Base-by-base conservation (phyloP, 1,140 invertebrate species). In the Caenorhabditis inopinata region DNA sequence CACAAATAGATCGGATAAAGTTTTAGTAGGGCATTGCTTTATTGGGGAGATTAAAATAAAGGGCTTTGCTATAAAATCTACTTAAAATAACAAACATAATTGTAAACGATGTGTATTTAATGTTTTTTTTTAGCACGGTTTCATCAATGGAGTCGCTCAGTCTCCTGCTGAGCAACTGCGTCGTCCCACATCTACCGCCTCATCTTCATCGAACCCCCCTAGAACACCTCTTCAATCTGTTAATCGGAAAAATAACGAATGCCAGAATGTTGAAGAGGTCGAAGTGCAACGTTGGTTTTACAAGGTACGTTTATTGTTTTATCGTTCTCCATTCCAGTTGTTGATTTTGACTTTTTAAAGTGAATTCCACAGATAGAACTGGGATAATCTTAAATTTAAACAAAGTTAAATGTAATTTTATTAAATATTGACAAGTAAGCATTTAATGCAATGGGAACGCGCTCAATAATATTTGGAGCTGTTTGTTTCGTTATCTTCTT, bases 211-310 rank as follows among this genome's bases (percentile, higher is more conserved):
- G 6, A 58, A 29, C 23, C 27, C 58, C 12, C 23, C 32, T 21
- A 42, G 32, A 38, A 21, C 32, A 7, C 58, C 58, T 6, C 32
- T 42, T 7, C 58, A 18, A 21, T 32, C 53, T 2, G 14, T 32
- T 2, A 62, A 38, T 42, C 58, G 32, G n/a, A 7, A 7, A 4
- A 38, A 2, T 21, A 27, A 4, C 5, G 58, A 68, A 21, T 32
- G 2, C 7, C 6, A 29, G 16, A 14, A 18, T 38, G 7, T 23
- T n/a, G 58, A 38, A 18, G 58, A 21, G 25, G n/a, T 16, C n/a
- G 9, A 2, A 68, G 25, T 68, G 27, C 58, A 68, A 21, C 32
- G 58, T 21, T 68, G 58, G 58, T 68, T 68, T 68, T 68, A 68
- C 58, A 68, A 38, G 27, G 58, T 68, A 25, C 21, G 58, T 68